phyloP scores from a whole-genome alignment of 2,113 vertebrate species.

The Vulpes ferrilata region DNA sequence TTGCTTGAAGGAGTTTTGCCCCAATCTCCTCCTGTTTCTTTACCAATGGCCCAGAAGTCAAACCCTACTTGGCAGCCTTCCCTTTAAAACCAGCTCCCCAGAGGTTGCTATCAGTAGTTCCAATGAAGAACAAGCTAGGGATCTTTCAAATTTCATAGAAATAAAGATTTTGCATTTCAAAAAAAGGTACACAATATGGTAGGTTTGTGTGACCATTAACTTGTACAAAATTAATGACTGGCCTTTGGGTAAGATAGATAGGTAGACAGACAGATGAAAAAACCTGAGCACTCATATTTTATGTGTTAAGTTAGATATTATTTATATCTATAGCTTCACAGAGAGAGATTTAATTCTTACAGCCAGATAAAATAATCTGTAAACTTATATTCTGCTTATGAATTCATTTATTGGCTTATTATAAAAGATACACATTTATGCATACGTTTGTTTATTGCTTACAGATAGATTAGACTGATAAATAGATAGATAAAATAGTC shows the following conservation, averaged over 20 bases:
- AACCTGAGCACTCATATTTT: neutral
- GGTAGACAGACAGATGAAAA: neutral
- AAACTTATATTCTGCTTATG: neutral
- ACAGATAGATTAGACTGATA: neutral
- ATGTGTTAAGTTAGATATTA: neutral
- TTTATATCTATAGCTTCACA: neutral
- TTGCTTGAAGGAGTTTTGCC: conserved; percentile 55
- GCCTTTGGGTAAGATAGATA: neutral
- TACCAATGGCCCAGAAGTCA: neutral
- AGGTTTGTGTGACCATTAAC: neutral
- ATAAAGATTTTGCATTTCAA: conserved; percentile 32
- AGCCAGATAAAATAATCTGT: neutral
- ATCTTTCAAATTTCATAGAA: conserved; percentile 46
- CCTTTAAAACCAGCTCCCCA: conserved; percentile 35
- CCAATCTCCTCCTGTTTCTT: conserved; percentile 28
- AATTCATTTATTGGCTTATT: neutral
- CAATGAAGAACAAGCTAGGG: neutral
- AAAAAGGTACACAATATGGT: neutral
- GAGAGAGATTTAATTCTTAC: neutral
- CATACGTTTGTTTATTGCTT: neutral
- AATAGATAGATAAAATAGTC: neutral
- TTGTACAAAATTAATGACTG: neutral
- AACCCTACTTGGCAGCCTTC: conserved; percentile 44
- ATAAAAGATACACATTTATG: neutral
- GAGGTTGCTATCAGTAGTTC: neutral